Conservation (phyloP, 2,113 vertebrate species). For the Nibea coibor region DNA sequence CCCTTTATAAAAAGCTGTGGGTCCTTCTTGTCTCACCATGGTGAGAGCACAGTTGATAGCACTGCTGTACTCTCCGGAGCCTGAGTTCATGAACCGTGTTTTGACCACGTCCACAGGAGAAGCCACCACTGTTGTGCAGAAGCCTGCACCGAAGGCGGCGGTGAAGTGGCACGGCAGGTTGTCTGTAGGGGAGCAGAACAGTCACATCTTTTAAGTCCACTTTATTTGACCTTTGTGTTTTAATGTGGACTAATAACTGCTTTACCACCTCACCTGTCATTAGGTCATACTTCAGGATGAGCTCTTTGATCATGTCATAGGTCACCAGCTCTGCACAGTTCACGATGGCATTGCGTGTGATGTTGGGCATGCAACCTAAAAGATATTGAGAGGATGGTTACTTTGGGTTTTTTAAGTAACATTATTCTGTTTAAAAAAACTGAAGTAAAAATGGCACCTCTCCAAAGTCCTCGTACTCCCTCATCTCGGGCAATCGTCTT, state of each 20-base stretch:
- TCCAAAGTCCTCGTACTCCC: conserved; percentile 90
- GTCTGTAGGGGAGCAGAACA: conserved; percentile 77
- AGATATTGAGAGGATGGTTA: conserved; percentile 10
- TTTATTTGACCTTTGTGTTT: background rate
- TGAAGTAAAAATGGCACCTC: conserved; percentile 78
- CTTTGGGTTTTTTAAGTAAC: background rate
- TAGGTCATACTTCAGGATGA: conserved; percentile 87
- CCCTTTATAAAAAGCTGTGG: conserved; percentile 94
- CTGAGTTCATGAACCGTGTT: conserved; percentile 95
- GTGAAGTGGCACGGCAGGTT: conserved; percentile 95
- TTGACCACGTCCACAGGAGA: conserved; percentile 96
- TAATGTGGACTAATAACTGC: background rate
- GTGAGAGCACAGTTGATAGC: conserved; percentile 88
- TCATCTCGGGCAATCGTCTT: conserved; percentile 90
- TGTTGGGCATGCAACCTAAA: conserved; percentile 92
- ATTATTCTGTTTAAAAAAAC: background rate
- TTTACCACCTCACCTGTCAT: conserved; percentile 88
- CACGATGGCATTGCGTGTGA: conserved; percentile 93
- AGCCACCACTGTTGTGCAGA: conserved; percentile 94
- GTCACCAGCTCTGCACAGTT: conserved; percentile 98
- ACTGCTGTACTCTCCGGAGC: conserved; percentile 85
- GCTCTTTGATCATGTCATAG: conserved; percentile 94
- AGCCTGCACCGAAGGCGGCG: conserved; percentile 93
- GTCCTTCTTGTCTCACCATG: conserved; percentile 89
- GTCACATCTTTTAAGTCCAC: background rate